phyloP scores from a whole-genome alignment of 1,140 invertebrate species.

The Pogonus chalceus region DNA sequence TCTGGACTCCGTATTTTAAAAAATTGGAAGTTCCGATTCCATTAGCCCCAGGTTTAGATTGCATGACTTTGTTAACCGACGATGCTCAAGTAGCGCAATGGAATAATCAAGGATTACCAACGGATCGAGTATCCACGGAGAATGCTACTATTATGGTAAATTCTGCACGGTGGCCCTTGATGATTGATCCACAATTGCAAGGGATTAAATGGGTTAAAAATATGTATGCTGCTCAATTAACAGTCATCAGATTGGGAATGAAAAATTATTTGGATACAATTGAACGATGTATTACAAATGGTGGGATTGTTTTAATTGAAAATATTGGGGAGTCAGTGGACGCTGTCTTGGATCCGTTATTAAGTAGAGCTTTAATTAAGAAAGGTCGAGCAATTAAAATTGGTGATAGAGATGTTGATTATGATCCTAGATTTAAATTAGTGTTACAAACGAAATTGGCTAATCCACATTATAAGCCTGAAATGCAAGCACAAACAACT shows the following conservation, averaged over 20 bases:
- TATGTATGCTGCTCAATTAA: constrained; percentile 59
- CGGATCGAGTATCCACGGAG: constrained; percentile 86
- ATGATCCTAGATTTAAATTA: constrained; percentile 70
- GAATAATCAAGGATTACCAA: constrained; percentile 91
- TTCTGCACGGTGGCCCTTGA: constrained; percentile 84
- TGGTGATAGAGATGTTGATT: constrained; percentile 88
- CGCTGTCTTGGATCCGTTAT: constrained; percentile 78
- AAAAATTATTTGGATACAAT: constrained; percentile 77
- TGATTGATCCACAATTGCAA: constrained; percentile 87
- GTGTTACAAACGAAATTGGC: constrained; percentile 89
- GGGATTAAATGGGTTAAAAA: constrained; percentile 95
- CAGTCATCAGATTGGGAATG: constrained; percentile 66
- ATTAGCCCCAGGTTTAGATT: constrained; percentile 66
- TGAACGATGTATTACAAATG: constrained; percentile 68
- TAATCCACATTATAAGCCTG: constrained; percentile 92
- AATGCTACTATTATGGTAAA: constrained; percentile 88
- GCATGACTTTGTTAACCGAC: constrained; percentile 74
- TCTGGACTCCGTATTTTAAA: constrained; percentile 65
- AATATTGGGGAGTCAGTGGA: constrained; percentile 85
- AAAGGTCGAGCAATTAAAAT: constrained; percentile 67
- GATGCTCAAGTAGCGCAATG: constrained; percentile 84
- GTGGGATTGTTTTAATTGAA: constrained; percentile 69
- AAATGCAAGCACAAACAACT: constrained; percentile 93
- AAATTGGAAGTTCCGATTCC: constrained; percentile 61
- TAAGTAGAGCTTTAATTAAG: constrained; percentile 81